Evolutionary conservation across 2,797 vertebrate species (phyloP), one percentile per base, ranked within the genome.

Genomic region (Girardinus metallicus): DNA sequence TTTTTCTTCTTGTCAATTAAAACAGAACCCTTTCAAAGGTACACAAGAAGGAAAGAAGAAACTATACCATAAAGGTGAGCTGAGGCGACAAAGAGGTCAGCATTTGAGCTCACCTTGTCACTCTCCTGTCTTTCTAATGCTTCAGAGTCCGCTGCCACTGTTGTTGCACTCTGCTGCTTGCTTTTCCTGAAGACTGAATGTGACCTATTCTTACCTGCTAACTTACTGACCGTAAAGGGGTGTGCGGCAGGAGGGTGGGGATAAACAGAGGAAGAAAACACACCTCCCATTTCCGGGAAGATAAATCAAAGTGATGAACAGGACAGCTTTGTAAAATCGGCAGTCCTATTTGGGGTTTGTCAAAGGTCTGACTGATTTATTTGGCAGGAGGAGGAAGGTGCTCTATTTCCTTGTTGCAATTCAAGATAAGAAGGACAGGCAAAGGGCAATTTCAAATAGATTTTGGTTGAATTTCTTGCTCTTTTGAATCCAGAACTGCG

Each of bases 281-380:
- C 73, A 72, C 70, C 86, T 84, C 80, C 87, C 79, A 83, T 89
- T 83, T 77, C 70, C n/a, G 23, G 76, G 73, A 82, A 83, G 82
- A 93, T 91, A 77, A 92, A 92, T 94, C 91, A 93, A 89, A 87
- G 85, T 91, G 90, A 93, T 92, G 89, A 92, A 91, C 41, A 34
- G 81, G 86, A 66, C 75, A 70, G 86, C 77, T 87, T 79, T 87
- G 88, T 86, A 79, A 86, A 92, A 93, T 89, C 62, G 79, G 84
- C 89, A 88, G 75, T 73, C 84, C 82, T 88, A 80, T 91, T 92
- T 91, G 78, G 80, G 77, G 76, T 89, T 92, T 88, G 87, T 93
- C 92, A 92, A 86, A 93, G 87, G 83, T 91, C 87, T 87, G 84
- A 82, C 84, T 89, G 91, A 94, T 93, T 91, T 88, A 93, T 93